Evolutionary conservation across 2,888 invertebrate genomes (phyloP).

Genomic region (Mythimna loreyi): DNA sequence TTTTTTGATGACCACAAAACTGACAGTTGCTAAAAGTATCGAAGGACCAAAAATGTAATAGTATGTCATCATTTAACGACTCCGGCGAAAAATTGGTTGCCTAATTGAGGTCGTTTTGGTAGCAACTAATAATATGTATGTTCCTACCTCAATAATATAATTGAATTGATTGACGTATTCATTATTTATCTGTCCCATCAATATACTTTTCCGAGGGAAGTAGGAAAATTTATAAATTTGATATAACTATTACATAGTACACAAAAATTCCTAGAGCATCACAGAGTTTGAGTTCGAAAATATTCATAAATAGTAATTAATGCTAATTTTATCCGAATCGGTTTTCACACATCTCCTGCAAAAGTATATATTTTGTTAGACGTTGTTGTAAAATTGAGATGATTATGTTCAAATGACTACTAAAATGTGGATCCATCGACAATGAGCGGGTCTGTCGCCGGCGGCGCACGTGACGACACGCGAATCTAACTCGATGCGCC

Average conservation of each 20-base stretch:
- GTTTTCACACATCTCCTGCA: conserved; percentile 47
- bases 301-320: conserved; percentile 30
- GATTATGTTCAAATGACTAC: conserved; percentile 64
- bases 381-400: conserved; percentile 50
- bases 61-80: not conserved
- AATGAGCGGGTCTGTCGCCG: conserved; percentile 61
- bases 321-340: conserved; percentile 39
- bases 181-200: not conserved
- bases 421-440: conserved; percentile 61
- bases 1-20: conserved; percentile 4
- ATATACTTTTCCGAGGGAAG: not conserved
- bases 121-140: conserved; percentile 3
- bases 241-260: conserved; percentile 7
- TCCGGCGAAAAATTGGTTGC: not conserved
- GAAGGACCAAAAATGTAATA: not conserved
- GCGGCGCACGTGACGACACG: conserved; percentile 83
- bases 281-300: not conserved
- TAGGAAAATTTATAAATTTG: not conserved
- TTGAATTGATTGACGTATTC: not conserved
- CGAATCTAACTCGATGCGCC: conserved; percentile 76
- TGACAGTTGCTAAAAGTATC: not conserved
- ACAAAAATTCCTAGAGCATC: conserved; percentile 5
- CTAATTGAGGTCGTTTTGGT: not conserved
- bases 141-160: not conserved
- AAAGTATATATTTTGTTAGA: conserved; percentile 45